Percentiles rank a stretch among this genome's conserved stretches.
Evolutionary conservation across 2,888 invertebrate species (phyloP).

Genomic region (Unio delphinus): DNA sequence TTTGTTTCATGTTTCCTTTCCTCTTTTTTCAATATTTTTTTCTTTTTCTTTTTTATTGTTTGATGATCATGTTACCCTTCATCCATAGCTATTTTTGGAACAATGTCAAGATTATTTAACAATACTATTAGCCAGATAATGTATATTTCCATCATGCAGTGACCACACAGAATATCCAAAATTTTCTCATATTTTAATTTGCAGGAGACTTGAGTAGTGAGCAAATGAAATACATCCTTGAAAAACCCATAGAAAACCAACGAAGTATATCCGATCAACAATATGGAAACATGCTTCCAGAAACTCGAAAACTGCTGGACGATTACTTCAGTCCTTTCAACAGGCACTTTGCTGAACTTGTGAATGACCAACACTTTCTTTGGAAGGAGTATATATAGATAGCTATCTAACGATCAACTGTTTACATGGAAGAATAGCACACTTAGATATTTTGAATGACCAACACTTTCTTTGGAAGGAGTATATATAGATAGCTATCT

Average conservation of each 20-base stretch:
- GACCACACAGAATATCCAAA: background rate
- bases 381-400: constrained; percentile 22
- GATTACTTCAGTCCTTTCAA: constrained; percentile 53
- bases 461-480: constrained; percentile 38
- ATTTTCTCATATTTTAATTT: background rate
- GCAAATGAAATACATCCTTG: constrained; percentile 26
- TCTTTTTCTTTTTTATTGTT: too few species aligned
- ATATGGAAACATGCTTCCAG: constrained; percentile 47
- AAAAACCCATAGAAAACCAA: constrained; percentile 33
- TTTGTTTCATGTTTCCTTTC: too few species aligned
- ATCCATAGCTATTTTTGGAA: too few species aligned
- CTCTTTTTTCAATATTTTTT: too few species aligned
- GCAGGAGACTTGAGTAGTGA: constrained; percentile 40
- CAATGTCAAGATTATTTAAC: too few species aligned
- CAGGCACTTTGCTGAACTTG: constrained; percentile 35
- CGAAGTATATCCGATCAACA: constrained; percentile 35
- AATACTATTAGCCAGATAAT: background rate
- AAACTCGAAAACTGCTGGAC: constrained; percentile 39
- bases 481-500: background rate
- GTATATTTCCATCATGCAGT: constrained; percentile 1
- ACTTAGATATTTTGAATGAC: too few species aligned
- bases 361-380: constrained; percentile 38
- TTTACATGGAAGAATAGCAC: too few species aligned
- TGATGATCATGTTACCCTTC: too few species aligned
- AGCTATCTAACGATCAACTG: too few species aligned